These are phyloP conservation scores for Thripadectes ignobilis DNA, from an alignment of 2,797 vertebrate species.

Conservation along the genomic window DNA sequence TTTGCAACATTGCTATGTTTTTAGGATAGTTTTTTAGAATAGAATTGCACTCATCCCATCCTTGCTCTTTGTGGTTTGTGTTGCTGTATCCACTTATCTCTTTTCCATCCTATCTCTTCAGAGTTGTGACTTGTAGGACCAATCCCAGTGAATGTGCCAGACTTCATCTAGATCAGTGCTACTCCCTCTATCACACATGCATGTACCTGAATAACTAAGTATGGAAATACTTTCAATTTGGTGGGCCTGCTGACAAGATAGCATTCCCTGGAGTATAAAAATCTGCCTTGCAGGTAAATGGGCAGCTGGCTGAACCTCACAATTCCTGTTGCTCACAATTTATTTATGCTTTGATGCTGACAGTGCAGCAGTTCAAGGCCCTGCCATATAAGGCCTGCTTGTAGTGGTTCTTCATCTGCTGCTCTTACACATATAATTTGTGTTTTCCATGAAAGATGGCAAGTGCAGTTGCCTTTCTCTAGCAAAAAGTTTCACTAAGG, in stretches of 20 bases:
- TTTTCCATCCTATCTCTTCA: background rate
- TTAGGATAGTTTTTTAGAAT: background rate
- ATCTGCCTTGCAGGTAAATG: background rate
- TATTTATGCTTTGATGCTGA: background rate
- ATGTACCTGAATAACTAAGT: background rate
- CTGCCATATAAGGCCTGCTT: background rate
- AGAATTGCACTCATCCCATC: background rate
- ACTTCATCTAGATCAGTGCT: background rate
- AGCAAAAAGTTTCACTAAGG: background rate
- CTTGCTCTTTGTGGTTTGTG: background rate
- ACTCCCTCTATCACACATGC: background rate
- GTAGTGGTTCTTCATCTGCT: background rate
- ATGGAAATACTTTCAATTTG: background rate
- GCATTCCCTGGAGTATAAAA: background rate
- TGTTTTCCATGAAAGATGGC: background rate
- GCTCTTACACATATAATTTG: accelerated
- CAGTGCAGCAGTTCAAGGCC: background rate
- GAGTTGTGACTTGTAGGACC: background rate
- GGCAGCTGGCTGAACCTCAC: background rate
- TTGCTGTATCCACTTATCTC: background rate
- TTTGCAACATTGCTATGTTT: background rate
- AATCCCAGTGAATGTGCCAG: background rate
- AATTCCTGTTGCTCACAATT: background rate
- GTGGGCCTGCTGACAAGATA: background rate
- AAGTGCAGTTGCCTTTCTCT: background rate